phyloP scores from a whole-genome alignment of 1,140 invertebrate genomes.

The Eubasilissa regina region DNA sequence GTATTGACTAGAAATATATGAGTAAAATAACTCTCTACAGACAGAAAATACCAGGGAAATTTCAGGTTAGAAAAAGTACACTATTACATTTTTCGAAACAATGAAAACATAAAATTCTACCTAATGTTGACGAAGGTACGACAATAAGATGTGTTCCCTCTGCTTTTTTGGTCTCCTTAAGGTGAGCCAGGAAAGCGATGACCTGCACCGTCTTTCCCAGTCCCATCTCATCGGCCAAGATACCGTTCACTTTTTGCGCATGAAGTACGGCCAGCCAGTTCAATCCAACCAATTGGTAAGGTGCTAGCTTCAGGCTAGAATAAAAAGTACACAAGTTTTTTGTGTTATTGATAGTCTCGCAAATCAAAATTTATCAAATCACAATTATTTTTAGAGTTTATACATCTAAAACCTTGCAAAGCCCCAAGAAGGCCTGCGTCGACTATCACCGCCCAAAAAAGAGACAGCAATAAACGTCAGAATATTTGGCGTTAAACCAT shows the following conservation, averaged over 20 bases:
- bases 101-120: constrained; percentile 67
- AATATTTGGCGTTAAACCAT: no score
- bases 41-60: no score
- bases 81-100: no score
- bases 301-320: constrained; percentile 80
- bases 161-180: constrained; percentile 83
- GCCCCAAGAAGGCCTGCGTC: no score
- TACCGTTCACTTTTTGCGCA: constrained; percentile 92
- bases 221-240: constrained; percentile 94
- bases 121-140: constrained; percentile 92
- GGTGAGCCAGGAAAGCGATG: constrained; percentile 90
- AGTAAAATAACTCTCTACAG: no score
- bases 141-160: constrained; percentile 89
- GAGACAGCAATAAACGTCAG: no score
- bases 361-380: background rate
- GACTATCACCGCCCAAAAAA: no score
- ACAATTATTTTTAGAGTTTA: no score
- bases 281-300: constrained; percentile 94
- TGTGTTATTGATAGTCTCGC: background rate
- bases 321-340: background rate
- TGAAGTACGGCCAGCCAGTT: constrained; percentile 96
- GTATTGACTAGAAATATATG: no score
- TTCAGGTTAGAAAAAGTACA: no score
- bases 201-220: constrained; percentile 93
- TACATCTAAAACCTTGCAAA: no score